phyloP scores from a whole-genome alignment of 2,113 vertebrate genomes.

The Galemys pyrenaicus region DNA sequence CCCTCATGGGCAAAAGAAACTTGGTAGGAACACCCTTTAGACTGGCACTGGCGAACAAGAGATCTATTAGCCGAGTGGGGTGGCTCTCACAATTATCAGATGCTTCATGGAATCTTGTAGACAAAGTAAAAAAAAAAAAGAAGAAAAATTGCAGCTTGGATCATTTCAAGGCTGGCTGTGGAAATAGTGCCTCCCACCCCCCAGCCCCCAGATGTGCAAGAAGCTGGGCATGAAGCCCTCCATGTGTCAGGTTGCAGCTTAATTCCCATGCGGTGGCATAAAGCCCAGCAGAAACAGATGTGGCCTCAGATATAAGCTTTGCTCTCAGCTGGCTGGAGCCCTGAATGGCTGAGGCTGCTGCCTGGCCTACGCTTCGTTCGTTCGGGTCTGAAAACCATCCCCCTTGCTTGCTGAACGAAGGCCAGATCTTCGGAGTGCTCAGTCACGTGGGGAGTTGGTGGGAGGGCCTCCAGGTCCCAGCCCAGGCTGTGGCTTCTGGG shows the following conservation, averaged over 20 bases:
- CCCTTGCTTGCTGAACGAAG: no score
- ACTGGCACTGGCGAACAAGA: not conserved
- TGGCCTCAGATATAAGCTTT: not conserved
- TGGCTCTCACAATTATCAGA: not conserved
- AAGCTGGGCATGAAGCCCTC: not conserved
- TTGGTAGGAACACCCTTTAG: not conserved
- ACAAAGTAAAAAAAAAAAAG: not conserved
- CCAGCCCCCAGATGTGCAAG: not conserved
- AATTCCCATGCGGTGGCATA: not conserved
- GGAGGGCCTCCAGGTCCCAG: not conserved
- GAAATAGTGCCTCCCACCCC: not conserved
- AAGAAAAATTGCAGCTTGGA: not conserved
- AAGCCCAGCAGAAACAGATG: not conserved
- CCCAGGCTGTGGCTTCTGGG: not conserved
- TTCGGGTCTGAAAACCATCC: not conserved
- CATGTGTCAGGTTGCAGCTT: no score
- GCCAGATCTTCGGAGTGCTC: not conserved
- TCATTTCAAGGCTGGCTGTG: not conserved
- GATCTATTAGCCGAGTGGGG: not conserved
- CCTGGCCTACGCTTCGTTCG: not conserved
- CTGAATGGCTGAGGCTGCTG: not conserved
- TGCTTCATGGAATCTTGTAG: not conserved
- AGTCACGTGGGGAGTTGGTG: fast-evolving
- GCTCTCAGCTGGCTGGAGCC: not conserved
- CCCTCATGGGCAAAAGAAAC: not conserved